Evolutionary conservation across 2,797 vertebrate genomes (phyloP).

Genomic region (Florisuga fusca): DNA sequence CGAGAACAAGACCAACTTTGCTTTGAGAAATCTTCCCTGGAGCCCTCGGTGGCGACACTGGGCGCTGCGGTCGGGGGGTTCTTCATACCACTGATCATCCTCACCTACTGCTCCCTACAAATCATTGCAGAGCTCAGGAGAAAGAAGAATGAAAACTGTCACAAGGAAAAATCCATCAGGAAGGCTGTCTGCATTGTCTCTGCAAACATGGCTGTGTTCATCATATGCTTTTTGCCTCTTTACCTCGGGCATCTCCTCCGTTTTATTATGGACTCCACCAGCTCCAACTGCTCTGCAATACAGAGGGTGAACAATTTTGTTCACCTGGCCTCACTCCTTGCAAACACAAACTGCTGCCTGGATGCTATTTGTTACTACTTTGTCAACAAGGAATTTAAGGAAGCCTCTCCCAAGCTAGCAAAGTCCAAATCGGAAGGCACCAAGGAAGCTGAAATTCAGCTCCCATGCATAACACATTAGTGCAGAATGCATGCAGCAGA

Average conservation of each 20-base stretch:
- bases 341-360: constrained; percentile 85
- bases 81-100: background rate
- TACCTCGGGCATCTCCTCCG: constrained; percentile 53
- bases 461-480: rapidly evolving
- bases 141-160: background rate
- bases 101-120: constrained; percentile 56
- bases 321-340: constrained; percentile 79
- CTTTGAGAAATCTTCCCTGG: constrained; percentile 22
- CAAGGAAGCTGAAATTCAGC: background rate
- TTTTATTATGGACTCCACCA: constrained; percentile 77
- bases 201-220: constrained; percentile 82
- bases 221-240: constrained; percentile 83
- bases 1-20: background rate
- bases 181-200: constrained; percentile 58
- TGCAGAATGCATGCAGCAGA: background rate
- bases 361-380: constrained; percentile 81
- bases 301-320: constrained; percentile 77
- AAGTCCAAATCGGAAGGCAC: background rate
- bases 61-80: background rate
- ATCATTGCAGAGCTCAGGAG: constrained; percentile 32
- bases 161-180: background rate
- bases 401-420: constrained; percentile 30
- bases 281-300: constrained; percentile 70
- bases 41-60: background rate
- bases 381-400: constrained; percentile 83